Conservation (phyloP, 1,140 invertebrate species). For the Bombus haemorrhoidalis region DNA sequence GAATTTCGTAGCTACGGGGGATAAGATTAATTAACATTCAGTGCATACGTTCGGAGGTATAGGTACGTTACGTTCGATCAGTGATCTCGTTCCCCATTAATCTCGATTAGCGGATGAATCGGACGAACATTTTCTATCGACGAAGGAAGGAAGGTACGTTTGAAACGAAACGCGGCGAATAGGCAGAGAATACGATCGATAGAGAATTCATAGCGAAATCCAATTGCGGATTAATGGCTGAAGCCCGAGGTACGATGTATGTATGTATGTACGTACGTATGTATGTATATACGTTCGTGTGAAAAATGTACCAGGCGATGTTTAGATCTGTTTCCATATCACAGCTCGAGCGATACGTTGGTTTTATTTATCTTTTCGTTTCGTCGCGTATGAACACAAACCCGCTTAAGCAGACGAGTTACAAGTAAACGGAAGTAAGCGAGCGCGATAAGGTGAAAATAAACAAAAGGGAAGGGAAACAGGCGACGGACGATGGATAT, state of each 20-base stretch:
- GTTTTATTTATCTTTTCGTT: not conserved
- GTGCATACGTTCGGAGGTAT: not conserved
- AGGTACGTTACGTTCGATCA: not conserved
- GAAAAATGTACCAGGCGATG: not conserved
- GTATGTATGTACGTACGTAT: not conserved
- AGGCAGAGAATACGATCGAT: conserved; percentile 16
- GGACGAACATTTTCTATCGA: conserved; percentile 32
- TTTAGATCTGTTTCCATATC: not conserved
- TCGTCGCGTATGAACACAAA: not conserved
- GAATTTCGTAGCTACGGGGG: not conserved
- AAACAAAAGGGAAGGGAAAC: not conserved
- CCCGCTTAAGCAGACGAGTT: not conserved
- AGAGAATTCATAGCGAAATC: conserved; percentile 25
- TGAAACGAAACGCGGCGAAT: conserved; percentile 1
- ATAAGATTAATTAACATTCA: conserved; percentile 56
- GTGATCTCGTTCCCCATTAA: conserved; percentile 51
- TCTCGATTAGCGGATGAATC: conserved; percentile 63
- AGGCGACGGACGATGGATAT: no score
- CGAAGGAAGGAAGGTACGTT: not conserved
- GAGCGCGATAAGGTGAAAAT: not conserved
- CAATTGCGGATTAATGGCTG: conserved; percentile 38
- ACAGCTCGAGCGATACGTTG: not conserved
- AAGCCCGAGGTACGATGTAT: conserved; percentile 16
- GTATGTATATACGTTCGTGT: not conserved
- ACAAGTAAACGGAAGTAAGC: not conserved